Evolutionary conservation across 2,888 invertebrate species (phyloP).

Genomic region (Diadromus collaris): DNA sequence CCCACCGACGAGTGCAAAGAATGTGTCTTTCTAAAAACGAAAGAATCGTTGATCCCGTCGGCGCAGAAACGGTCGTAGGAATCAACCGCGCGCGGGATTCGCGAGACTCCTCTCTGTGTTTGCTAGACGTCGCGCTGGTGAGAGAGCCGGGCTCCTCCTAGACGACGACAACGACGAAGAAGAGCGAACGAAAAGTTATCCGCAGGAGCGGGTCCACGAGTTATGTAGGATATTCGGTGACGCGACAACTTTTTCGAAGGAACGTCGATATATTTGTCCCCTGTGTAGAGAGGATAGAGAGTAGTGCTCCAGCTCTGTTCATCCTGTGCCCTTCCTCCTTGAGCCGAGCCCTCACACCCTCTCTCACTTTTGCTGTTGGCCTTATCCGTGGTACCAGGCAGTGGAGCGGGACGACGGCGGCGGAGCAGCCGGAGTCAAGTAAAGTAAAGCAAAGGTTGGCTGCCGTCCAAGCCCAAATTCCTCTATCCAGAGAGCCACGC

Average conservation of each 20-base stretch:
- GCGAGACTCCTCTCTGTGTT: conserved; percentile 43
- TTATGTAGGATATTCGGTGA: conserved; percentile 74
- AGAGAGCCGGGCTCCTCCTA: conserved; percentile 46
- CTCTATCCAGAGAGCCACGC: conserved; percentile 66
- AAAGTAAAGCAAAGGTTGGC: conserved; percentile 77
- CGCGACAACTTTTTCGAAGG: conserved; percentile 76
- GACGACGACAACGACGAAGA: conserved; percentile 54
- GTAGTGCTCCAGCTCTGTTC: conserved; percentile 65
- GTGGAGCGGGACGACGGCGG: conserved; percentile 36
- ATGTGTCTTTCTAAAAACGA: conserved; percentile 48
- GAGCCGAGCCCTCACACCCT: conserved; percentile 30
- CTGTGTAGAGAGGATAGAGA: conserved; percentile 59
- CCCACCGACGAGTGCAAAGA: conserved; percentile 53
- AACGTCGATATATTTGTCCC: conserved; percentile 74
- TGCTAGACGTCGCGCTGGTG: conserved; percentile 51
- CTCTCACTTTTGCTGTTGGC: conserved; percentile 38
- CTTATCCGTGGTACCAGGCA: conserved; percentile 52
- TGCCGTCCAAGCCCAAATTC: conserved; percentile 75
- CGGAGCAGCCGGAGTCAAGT: conserved; percentile 69
- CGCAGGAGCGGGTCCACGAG: conserved; percentile 66
- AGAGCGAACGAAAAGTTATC: conserved; percentile 67
- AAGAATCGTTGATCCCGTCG: conserved; percentile 46
- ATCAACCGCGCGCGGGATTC: conserved; percentile 10
- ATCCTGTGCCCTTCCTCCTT: conserved; percentile 52
- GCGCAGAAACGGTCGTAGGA: conserved; percentile 42